Percentiles rank a stretch among this genome's conserved stretches.
phyloP scores from a whole-genome alignment of 1,140 invertebrate species.

The Bombus vancouverensis region DNA sequence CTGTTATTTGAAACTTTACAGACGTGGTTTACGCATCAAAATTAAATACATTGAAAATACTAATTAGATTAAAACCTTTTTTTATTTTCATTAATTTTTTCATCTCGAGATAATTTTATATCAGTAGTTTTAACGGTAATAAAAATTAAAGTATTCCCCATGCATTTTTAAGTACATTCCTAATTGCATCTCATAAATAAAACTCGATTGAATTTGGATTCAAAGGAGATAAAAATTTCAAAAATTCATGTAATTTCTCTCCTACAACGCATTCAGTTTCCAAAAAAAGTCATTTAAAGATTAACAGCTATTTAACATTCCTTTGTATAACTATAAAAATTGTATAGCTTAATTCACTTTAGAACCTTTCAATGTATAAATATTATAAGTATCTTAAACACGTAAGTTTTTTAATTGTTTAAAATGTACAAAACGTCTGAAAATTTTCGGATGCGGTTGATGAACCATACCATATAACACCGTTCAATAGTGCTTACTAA shows the following conservation, averaged over 20 bases:
- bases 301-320: background rate
- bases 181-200: background rate
- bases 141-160: background rate
- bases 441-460: background rate
- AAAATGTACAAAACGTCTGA: background rate
- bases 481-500: conserved; percentile 23
- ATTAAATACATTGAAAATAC: background rate
- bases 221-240: background rate
- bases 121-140: background rate
- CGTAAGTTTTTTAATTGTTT: too few species aligned
- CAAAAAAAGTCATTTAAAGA: background rate
- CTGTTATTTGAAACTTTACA: background rate
- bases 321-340: background rate
- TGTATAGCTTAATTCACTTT: background rate
- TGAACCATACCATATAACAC: background rate
- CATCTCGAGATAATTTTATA: background rate
- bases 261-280: background rate
- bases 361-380: background rate
- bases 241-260: background rate
- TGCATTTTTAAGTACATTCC: background rate
- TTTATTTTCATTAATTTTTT: background rate
- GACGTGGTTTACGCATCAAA: background rate
- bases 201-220: background rate
- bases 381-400: background rate
- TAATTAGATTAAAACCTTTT: background rate